phyloP scores from a whole-genome alignment of 2,888 invertebrate genomes.

The Alviniconcha strummeri region DNA sequence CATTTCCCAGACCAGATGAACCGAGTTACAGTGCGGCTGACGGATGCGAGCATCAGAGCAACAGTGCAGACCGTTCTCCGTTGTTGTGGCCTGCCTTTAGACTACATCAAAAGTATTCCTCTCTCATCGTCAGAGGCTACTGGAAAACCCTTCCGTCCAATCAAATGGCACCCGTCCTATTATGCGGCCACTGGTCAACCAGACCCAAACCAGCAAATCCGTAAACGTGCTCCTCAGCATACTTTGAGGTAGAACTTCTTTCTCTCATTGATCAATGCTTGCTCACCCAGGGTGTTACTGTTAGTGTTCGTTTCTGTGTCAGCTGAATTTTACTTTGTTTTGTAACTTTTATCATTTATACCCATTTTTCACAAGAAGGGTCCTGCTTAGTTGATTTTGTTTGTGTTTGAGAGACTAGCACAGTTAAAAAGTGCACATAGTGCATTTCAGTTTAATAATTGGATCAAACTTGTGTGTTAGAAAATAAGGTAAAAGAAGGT shows the following conservation, averaged over 20 bases:
- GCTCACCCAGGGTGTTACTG: too few species aligned
- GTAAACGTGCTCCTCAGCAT: not conserved
- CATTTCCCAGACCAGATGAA: slow-evolving; percentile 46
- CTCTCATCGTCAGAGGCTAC: slow-evolving; percentile 9
- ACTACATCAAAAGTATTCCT: slow-evolving; percentile 83
- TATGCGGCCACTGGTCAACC: slow-evolving; percentile 44
- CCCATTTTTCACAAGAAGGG: too few species aligned
- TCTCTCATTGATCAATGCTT: too few species aligned
- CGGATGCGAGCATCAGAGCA: slow-evolving; percentile 79
- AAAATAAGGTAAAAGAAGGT: too few species aligned
- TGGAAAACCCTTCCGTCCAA: slow-evolving; percentile 36
- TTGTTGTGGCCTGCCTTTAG: slow-evolving; percentile 89
- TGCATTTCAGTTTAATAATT: too few species aligned
- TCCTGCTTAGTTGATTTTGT: too few species aligned
- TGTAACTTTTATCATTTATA: too few species aligned
- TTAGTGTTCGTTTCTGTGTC: too few species aligned
- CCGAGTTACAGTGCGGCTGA: slow-evolving; percentile 82
- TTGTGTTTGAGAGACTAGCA: too few species aligned
- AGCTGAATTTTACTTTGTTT: too few species aligned
- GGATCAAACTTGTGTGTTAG: too few species aligned
- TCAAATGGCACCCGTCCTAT: slow-evolving; percentile 56
- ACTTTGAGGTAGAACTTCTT: not conserved
- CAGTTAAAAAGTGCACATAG: too few species aligned
- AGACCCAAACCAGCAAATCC: not conserved
- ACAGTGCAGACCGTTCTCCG: slow-evolving; percentile 85